Evolutionary conservation across 2,113 vertebrate species (phyloP).

Genomic region (Calonectris borealis): DNA sequence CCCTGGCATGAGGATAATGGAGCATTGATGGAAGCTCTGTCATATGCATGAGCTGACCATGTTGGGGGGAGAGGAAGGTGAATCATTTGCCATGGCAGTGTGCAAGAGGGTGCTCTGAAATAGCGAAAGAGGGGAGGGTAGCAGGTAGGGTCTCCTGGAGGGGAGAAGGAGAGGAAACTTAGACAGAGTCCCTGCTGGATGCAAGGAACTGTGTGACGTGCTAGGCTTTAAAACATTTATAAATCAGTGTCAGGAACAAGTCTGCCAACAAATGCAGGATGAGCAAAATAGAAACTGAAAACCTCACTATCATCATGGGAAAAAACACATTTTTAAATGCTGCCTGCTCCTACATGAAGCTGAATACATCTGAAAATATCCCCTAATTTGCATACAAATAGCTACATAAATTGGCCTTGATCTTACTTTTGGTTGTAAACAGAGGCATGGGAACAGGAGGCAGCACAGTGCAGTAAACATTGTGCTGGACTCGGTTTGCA

Average conservation of each 20-base stretch:
- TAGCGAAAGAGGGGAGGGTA: background rate
- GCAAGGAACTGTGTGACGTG: background rate
- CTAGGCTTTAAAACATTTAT: background rate
- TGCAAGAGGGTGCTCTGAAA: background rate
- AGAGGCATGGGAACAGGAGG: conserved; percentile 37
- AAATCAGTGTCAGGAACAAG: conserved; percentile 39
- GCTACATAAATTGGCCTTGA: conserved; percentile 62
- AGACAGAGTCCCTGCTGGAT: background rate
- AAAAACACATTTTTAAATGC: conserved; percentile 53
- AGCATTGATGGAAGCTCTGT: background rate
- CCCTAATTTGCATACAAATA: conserved; percentile 71
- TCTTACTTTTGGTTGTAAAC: conserved; percentile 63
- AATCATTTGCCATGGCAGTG: background rate
- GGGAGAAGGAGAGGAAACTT: background rate
- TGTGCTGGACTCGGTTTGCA: background rate
- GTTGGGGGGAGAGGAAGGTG: background rate
- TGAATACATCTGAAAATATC: conserved; percentile 59
- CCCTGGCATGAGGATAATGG: background rate
- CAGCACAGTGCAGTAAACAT: background rate
- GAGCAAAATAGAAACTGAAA: conserved; percentile 31
- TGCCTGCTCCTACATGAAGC: conserved; percentile 50
- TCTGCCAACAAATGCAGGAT: conserved; percentile 34
- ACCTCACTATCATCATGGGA: background rate
- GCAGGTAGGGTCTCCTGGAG: background rate
- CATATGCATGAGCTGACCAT: background rate